Percentiles rank a stretch among this genome's conserved stretches.
These are phyloP conservation scores for Noctua pronuba DNA, from an alignment of 2,888 invertebrate species.

Conservation along the genomic window DNA sequence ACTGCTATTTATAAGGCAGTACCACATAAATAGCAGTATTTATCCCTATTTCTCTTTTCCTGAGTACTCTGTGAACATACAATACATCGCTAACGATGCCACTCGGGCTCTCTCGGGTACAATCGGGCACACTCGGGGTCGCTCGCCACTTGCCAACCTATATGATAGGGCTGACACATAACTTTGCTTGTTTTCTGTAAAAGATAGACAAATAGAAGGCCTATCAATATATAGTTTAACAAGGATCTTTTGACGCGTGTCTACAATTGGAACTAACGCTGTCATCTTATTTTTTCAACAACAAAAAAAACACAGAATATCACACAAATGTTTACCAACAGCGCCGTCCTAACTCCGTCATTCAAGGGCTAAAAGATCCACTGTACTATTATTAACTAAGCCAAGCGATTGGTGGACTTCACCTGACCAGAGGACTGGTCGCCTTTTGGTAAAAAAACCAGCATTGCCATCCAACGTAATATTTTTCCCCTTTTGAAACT, in stretches of 20 bases:
- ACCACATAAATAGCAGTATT: constrained; percentile 9
- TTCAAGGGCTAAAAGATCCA: not conserved
- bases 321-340: not conserved
- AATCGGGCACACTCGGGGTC: constrained; percentile 7
- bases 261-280: not conserved
- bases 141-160: not conserved
- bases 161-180: constrained; percentile 9
- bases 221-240: not conserved
- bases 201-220: not conserved
- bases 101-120: constrained; percentile 17
- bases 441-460: not conserved
- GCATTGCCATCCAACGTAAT: not conserved
- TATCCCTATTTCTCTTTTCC: constrained; percentile 11
- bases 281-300: not conserved
- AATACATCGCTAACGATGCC: constrained; percentile 36
- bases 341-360: not conserved
- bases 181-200: not conserved
- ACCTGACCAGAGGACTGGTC: not conserved
- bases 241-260: not conserved
- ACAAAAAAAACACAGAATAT: not conserved
- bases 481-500: not conserved
- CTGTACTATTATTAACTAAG: not conserved
- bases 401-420: not conserved
- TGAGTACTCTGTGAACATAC: not conserved
- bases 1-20: not conserved